Evolutionary conservation across 2,797 vertebrate species (phyloP).

Genomic region (Borostomias antarcticus): DNA sequence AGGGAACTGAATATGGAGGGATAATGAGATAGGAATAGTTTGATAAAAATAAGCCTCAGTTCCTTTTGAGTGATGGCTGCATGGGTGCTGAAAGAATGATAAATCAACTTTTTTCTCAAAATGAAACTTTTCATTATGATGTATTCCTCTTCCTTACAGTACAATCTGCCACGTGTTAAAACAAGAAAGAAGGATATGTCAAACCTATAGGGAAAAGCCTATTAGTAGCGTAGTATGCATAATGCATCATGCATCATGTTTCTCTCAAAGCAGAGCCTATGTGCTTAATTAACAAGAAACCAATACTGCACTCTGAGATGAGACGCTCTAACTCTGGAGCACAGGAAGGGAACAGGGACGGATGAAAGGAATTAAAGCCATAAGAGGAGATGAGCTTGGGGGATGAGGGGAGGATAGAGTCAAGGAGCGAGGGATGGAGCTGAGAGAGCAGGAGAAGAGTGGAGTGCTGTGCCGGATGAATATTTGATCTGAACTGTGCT

Average conservation of each 20-base stretch:
- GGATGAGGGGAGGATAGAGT: not conserved
- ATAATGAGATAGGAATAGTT: slow-evolving; percentile 1
- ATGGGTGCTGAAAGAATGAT: not conserved
- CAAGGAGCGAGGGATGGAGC: slow-evolving; percentile 2
- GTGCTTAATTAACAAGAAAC: slow-evolving; percentile 52
- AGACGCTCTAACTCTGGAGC: slow-evolving; percentile 18
- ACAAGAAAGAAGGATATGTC: slow-evolving; percentile 25
- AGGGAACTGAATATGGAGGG: not conserved
- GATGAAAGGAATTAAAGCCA: slow-evolving; percentile 19
- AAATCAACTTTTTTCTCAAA: not conserved
- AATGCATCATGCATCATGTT: slow-evolving; percentile 47
- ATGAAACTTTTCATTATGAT: not conserved
- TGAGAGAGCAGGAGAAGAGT: not conserved
- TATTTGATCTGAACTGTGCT: slow-evolving; percentile 17
- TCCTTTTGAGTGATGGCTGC: not conserved
- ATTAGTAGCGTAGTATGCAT: slow-evolving; percentile 37
- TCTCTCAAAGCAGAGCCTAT: slow-evolving; percentile 28
- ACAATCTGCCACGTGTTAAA: slow-evolving; percentile 21
- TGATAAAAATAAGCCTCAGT: not conserved
- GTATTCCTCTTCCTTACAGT: not conserved
- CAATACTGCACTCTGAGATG: not conserved
- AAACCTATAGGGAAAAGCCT: slow-evolving; percentile 46
- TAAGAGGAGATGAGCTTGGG: slow-evolving; percentile 23
- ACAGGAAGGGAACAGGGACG: slow-evolving; percentile 9
- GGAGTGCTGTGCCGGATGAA: not conserved